A percentile compares a stretch with the other conserved stretches of the same genome.
These are phyloP conservation scores for Cyclophora punctaria DNA, from an alignment of 2,888 invertebrate species.

Conservation along the genomic window DNA sequence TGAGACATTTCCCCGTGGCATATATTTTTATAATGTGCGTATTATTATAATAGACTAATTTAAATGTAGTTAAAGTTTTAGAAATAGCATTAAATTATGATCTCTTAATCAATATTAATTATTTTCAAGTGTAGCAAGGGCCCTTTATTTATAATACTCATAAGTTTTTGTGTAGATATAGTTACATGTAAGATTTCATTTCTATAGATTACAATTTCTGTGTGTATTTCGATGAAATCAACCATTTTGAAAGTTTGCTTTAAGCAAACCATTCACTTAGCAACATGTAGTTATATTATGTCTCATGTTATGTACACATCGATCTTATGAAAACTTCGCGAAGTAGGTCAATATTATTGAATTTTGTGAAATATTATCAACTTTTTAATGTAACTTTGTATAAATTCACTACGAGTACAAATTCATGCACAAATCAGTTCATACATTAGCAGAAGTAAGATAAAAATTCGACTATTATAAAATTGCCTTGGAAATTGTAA, in stretches of 20 bases:
- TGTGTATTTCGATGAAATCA: constrained; percentile 41
- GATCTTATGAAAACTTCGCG: too few species aligned
- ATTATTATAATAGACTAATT: constrained; percentile 63
- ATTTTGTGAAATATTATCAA: neutral
- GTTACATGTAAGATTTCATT: constrained; percentile 40
- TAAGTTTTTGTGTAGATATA: constrained; percentile 65
- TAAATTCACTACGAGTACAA: constrained; percentile 6
- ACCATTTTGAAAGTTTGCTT: constrained; percentile 17
- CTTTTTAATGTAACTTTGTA: neutral
- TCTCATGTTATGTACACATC: neutral
- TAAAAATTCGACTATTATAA: constrained; percentile 4
- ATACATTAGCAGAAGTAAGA: constrained; percentile 1
- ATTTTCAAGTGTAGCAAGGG: constrained; percentile 61
- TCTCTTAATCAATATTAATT: constrained; percentile 76
- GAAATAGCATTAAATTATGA: constrained; percentile 71
- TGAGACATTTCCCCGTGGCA: constrained; percentile 54
- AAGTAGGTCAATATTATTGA: constrained; percentile 17
- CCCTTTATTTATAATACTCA: constrained; percentile 74
- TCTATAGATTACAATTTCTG: constrained; percentile 41
- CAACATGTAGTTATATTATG: constrained; percentile 17
- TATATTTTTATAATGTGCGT: constrained; percentile 59
- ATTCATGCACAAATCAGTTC: constrained; percentile 12
- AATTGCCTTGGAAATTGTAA: constrained; percentile 16
- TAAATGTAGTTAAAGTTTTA: constrained; percentile 65
- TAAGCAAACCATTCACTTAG: constrained; percentile 15